Percentiles rank a stretch among this genome's conserved stretches.
Conservation (phyloP, 2,797 vertebrate species). For the Falco peregrinus region DNA sequence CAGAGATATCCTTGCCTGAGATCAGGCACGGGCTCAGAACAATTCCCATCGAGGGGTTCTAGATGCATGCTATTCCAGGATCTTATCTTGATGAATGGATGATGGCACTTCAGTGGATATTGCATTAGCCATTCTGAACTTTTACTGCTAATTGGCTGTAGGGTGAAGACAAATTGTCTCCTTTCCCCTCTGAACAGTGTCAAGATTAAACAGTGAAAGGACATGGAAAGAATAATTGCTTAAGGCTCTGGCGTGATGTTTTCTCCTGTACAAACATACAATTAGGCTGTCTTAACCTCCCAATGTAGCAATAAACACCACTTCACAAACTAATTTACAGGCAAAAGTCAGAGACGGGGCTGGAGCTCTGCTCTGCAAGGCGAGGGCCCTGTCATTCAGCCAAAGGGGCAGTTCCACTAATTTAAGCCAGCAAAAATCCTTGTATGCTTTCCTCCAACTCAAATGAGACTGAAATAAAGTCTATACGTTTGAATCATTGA, state of each 20-base stretch:
- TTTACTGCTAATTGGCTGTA: conserved; percentile 63
- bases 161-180: conserved; percentile 77
- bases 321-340: conserved; percentile 81
- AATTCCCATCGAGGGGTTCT: conserved; percentile 4
- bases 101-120: conserved; percentile 21
- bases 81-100: conserved; percentile 49
- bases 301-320: conserved; percentile 80
- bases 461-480: conserved; percentile 72
- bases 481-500: conserved; percentile 74
- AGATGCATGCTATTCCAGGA: conserved; percentile 16
- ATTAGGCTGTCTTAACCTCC: conserved; percentile 83
- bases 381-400: conserved; percentile 60
- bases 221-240: conserved; percentile 78
- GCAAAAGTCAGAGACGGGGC: conserved; percentile 68
- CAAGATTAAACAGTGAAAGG: conserved; percentile 71
- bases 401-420: conserved; percentile 72
- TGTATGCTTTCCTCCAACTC: conserved; percentile 69
- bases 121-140: conserved; percentile 39
- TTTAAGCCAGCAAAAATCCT: conserved; percentile 78
- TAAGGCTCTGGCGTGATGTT: conserved; percentile 73
- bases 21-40: conserved; percentile 27
- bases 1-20: conserved; percentile 7
- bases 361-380: conserved; percentile 64
- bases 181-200: conserved; percentile 70
- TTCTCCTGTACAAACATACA: conserved; percentile 79